Evolutionary conservation across 2,888 invertebrate genomes (phyloP).

Genomic region (Drosophila leonis): DNA sequence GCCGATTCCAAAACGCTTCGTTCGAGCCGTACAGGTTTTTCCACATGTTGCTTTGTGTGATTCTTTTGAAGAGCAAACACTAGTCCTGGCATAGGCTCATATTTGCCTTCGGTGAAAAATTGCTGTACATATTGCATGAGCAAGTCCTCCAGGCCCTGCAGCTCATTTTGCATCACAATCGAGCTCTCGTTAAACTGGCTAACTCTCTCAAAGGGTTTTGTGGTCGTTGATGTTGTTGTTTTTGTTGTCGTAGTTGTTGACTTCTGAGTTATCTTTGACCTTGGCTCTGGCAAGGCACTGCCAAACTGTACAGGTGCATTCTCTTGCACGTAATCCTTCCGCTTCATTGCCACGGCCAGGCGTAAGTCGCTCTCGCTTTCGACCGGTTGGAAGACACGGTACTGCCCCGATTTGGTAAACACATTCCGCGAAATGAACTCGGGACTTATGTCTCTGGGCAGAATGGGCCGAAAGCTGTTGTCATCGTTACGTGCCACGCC

Average conservation of each 20-base stretch:
- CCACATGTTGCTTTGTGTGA: conserved; percentile 83
- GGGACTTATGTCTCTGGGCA: conserved; percentile 71
- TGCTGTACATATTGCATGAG: conserved; percentile 79
- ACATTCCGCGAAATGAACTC: conserved; percentile 80
- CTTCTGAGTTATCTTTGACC: conserved; percentile 6
- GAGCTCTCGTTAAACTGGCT: conserved; percentile 26
- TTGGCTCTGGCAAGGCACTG: not conserved
- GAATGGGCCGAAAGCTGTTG: conserved; percentile 81
- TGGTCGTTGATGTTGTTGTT: conserved; percentile 2
- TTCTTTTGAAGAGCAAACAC: conserved; percentile 74
- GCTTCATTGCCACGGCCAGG: conserved; percentile 51
- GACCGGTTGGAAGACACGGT: conserved; percentile 80
- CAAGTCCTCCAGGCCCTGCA: conserved; percentile 76
- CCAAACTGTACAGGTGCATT: conserved; percentile 15
- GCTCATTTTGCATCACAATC: conserved; percentile 58
- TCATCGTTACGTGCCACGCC: conserved; percentile 60
- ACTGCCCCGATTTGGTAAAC: conserved; percentile 83
- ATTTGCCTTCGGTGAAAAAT: conserved; percentile 78
- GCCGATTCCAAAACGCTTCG: conserved; percentile 85
- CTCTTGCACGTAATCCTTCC: conserved; percentile 48
- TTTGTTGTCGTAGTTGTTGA: conserved; percentile 5
- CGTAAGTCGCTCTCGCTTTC: conserved; percentile 80
- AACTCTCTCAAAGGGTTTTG: conserved; percentile 18
- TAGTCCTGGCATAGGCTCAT: conserved; percentile 77
- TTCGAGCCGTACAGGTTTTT: conserved; percentile 84